phyloP scores from a whole-genome alignment of 2,888 invertebrate genomes.

The Glyphotaelius pellucidus region DNA sequence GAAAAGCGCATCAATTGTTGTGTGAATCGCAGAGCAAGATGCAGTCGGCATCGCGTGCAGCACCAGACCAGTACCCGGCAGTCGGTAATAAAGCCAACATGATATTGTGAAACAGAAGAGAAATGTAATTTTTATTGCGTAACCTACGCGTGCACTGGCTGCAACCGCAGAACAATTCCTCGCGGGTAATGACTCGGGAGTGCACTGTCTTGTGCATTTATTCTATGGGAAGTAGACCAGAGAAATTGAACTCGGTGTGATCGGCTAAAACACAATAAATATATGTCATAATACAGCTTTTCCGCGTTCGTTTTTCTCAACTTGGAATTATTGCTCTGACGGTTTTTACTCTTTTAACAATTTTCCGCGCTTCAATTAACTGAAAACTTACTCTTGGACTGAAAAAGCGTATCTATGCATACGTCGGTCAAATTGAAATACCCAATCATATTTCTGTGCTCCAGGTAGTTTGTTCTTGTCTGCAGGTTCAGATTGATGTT shows the following conservation, averaged over 20 bases:
- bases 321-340: not conserved
- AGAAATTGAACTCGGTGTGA: slow-evolving; percentile 31
- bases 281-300: slow-evolving; percentile 1
- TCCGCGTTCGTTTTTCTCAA: slow-evolving; percentile 8
- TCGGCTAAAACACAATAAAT: slow-evolving; percentile 14
- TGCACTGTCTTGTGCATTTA: not conserved
- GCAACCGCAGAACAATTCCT: slow-evolving; percentile 38
- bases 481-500: no score
- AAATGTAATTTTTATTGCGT: slow-evolving; percentile 41
- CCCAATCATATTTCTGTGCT: no score
- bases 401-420: no score
- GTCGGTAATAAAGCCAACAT: not conserved
- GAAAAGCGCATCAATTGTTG: slow-evolving; percentile 1
- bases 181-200: slow-evolving; percentile 30
- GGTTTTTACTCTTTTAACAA: not conserved
- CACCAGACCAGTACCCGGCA: not conserved
- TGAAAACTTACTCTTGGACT: not conserved
- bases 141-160: slow-evolving; percentile 18
- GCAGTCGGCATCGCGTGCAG: slow-evolving; percentile 30
- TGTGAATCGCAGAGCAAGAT: not conserved
- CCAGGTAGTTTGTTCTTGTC: no score
- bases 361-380: not conserved
- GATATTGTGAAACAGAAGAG: slow-evolving; percentile 36
- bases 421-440: no score
- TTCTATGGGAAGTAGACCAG: slow-evolving; percentile 42